Percentiles rank a stretch among this genome's conserved stretches.
Evolutionary conservation across 2,113 vertebrate genomes (phyloP).

Genomic region (Aphelocoma coerulescens): DNA sequence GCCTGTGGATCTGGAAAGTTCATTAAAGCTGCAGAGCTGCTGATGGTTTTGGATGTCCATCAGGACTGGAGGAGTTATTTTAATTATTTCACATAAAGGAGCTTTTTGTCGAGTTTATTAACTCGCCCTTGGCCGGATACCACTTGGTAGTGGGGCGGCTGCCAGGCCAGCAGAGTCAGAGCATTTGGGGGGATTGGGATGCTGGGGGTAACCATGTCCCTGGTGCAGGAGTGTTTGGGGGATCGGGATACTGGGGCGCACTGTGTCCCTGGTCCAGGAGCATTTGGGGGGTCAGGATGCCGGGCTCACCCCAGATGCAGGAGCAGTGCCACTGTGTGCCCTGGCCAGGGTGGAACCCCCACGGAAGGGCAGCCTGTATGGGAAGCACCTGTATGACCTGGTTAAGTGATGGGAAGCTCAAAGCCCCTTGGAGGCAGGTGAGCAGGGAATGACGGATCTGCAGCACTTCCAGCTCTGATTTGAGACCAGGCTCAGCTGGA

Average conservation of each 20-base stretch:
- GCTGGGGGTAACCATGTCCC: neutral
- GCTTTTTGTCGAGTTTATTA: constrained; percentile 45
- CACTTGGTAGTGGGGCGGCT: neutral
- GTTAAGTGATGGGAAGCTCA: neutral
- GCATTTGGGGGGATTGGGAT: neutral
- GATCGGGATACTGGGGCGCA: neutral
- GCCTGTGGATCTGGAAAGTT: constrained; percentile 16
- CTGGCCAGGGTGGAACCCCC: neutral
- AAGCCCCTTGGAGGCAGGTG: neutral
- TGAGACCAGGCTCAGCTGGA: rapidly evolving
- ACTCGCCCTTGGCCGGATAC: neutral
- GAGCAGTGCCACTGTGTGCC: rapidly evolving
- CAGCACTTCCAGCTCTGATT: neutral
- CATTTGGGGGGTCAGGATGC: neutral
- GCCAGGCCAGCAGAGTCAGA: neutral
- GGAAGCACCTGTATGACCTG: neutral
- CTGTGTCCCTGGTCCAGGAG: rapidly evolving
- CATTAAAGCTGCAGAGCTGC: neutral
- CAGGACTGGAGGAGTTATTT: constrained; percentile 23
- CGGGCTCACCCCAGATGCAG: rapidly evolving
- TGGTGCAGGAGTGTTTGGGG: neutral
- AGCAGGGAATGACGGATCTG: neutral
- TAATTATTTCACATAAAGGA: constrained; percentile 41
- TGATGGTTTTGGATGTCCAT: constrained; percentile 30
- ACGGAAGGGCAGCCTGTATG: rapidly evolving